phyloP scores from a whole-genome alignment of 2,113 vertebrate species.

The Collichthys lucidus region DNA sequence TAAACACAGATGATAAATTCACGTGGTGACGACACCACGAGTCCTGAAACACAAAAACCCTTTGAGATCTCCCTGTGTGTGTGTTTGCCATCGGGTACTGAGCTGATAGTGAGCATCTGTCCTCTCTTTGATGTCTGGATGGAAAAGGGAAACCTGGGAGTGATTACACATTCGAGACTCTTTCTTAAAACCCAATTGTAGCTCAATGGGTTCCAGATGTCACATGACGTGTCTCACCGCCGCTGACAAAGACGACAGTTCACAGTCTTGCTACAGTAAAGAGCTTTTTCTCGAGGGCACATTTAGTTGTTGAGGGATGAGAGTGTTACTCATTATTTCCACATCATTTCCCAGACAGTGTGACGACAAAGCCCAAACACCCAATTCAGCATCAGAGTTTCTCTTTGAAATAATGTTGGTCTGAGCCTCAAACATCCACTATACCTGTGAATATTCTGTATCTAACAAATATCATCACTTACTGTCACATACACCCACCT shows the following conservation, averaged over 20 bases:
- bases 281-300: background rate
- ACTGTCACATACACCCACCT: too few relatives aligned
- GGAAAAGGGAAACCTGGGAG: constrained; percentile 31
- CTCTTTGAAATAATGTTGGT: background rate
- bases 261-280: background rate
- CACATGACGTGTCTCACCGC: constrained; percentile 13
- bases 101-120: constrained; percentile 30
- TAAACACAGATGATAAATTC: constrained; percentile 50
- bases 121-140: constrained; percentile 32
- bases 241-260: background rate
- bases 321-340: constrained; percentile 3
- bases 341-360: background rate
- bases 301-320: background rate
- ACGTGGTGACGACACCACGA: too few relatives aligned
- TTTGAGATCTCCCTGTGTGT: background rate
- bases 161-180: constrained; percentile 29
- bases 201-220: constrained; percentile 47
- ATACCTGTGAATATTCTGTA: too few relatives aligned
- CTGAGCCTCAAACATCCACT: background rate
- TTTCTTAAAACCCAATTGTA: constrained; percentile 18
- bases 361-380: background rate
- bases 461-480: too few relatives aligned
- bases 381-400: background rate
- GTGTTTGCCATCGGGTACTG: background rate
- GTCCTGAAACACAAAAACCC: background rate